Evolutionary conservation across 2,888 invertebrate genomes (phyloP).

Genomic region (Scaptodrosophila latifasciaeformis): DNA sequence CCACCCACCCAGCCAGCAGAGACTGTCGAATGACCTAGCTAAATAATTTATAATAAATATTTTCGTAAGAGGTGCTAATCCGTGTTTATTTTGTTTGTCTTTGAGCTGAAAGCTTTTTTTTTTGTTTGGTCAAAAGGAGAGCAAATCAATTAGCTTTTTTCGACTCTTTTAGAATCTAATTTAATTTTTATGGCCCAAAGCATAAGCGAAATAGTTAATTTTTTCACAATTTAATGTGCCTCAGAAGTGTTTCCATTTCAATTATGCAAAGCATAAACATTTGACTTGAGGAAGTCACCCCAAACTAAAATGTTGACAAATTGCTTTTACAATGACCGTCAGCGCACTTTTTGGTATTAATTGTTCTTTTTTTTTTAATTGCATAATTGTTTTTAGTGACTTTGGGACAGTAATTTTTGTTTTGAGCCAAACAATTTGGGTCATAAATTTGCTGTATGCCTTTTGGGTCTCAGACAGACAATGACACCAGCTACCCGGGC

Average conservation of each 20-base stretch:
- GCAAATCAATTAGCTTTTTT: too few species aligned
- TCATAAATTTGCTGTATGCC: constrained; percentile 49
- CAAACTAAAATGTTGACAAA: constrained; percentile 22
- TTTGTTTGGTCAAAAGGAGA: not conserved
- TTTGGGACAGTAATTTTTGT: constrained; percentile 25
- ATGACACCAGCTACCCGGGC: constrained; percentile 52
- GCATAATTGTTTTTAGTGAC: constrained; percentile 34
- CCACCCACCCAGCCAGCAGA: not conserved
- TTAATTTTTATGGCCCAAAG: too few species aligned
- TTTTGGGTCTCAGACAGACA: constrained; percentile 36
- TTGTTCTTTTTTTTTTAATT: constrained; percentile 55
- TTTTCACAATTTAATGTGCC: too few species aligned
- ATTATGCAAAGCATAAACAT: constrained; percentile 15
- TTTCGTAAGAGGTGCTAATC: constrained; percentile 30
- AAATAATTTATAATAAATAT: too few species aligned
- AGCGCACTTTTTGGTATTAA: constrained; percentile 31
- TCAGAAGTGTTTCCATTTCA: not conserved
- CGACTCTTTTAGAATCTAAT: too few species aligned
- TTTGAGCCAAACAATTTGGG: constrained; percentile 44
- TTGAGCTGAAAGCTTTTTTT: constrained; percentile 7
- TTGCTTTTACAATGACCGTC: constrained; percentile 34
- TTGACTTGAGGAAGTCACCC: constrained; percentile 57
- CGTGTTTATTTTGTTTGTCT: constrained; percentile 22
- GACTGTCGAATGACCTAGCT: constrained; percentile 12
- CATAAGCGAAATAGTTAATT: too few species aligned